phyloP scores from a whole-genome alignment of 2,797 vertebrate species.

The Dromococcyx pavoninus region DNA sequence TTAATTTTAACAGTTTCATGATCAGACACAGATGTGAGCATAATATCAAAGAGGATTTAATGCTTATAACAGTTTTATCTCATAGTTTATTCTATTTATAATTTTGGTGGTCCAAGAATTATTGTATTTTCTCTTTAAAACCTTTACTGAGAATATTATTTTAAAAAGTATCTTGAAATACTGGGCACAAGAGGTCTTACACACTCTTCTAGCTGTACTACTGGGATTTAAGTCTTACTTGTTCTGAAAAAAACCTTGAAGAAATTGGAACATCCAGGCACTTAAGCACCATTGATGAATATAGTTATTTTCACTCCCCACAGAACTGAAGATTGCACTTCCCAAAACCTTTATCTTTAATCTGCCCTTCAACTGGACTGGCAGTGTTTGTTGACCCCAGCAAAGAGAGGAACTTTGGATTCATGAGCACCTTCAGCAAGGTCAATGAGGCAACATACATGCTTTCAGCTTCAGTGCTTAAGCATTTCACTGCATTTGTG shows the following conservation, averaged over 20 bases:
- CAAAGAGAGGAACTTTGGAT: background rate
- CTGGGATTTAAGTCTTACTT: background rate
- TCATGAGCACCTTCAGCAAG: background rate
- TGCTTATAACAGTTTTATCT: background rate
- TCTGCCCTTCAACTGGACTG: background rate
- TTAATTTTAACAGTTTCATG: conserved; percentile 64
- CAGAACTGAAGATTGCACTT: background rate
- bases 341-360: background rate
- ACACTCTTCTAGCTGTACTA: background rate
- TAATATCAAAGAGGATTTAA: conserved; percentile 67
- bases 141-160: too few species aligned
- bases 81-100: conserved; percentile 31
- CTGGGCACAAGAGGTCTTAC: background rate
- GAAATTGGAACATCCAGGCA: background rate
- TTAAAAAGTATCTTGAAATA: background rate
- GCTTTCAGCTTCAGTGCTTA: background rate
- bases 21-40: conserved; percentile 74
- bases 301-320: background rate
- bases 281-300: background rate
- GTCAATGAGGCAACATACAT: background rate
- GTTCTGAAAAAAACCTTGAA: background rate
- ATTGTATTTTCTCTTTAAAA: too few species aligned
- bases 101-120: background rate
- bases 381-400: background rate
- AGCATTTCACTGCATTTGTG: background rate